Conservation (phyloP, 2,113 vertebrate genomes). For the Pan troglodytes region NHGRI_mPanTro3-v2.1_pri NC_072404.2:14331501-14332000, state of each 20-base stretch:
- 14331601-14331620: neutral
- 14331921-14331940: neutral
- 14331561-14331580: neutral
- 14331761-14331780: neutral
- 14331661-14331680: neutral
- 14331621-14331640: neutral
- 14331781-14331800: neutral
- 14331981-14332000: neutral
- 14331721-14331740: neutral
- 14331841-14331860: too few species aligned
- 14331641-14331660: neutral
- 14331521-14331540: neutral
- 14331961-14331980: neutral
- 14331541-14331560: neutral
- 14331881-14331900: neutral
- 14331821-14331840: neutral
- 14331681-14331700: neutral
- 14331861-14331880: too few species aligned
- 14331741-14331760: neutral
- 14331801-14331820: neutral
- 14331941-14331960: conserved; percentile 8
- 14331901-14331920: neutral
- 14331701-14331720: neutral
- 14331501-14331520: neutral
- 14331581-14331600: neutral